phyloP scores from a whole-genome alignment of 2,888 invertebrate genomes.

The Lomographa bimaculata region DNA sequence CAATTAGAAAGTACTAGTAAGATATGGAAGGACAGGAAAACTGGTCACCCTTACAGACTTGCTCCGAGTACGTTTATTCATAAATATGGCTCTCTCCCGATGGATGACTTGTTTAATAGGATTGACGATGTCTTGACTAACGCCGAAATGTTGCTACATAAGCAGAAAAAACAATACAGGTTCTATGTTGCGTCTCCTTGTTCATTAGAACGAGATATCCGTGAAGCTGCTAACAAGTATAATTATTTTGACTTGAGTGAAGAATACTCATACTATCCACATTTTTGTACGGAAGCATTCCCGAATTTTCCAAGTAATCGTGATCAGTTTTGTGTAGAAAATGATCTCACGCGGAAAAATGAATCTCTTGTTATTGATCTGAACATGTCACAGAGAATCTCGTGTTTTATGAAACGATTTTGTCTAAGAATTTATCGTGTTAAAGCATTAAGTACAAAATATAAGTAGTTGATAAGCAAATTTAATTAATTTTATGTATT shows the following conservation, averaged over 20 bases:
- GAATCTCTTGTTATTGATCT: constrained; percentile 66
- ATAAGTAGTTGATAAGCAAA: constrained; percentile 15
- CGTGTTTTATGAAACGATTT: constrained; percentile 71
- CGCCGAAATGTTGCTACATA: constrained; percentile 80
- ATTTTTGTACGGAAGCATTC: constrained; percentile 89
- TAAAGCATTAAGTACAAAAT: constrained; percentile 35
- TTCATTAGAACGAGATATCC: constrained; percentile 85
- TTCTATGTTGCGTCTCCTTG: constrained; percentile 88
- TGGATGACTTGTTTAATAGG: constrained; percentile 80
- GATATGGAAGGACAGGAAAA: constrained; percentile 80
- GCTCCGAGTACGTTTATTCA: constrained; percentile 87
- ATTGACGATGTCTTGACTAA: constrained; percentile 82
- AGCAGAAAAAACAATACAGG: constrained; percentile 84
- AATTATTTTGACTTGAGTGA: constrained; percentile 74
- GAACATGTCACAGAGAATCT: constrained; percentile 64
- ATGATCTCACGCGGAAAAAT: constrained; percentile 43
- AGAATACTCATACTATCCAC: constrained; percentile 87
- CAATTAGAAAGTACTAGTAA: constrained; percentile 86
- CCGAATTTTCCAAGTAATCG: constrained; percentile 77
- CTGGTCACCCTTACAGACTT: constrained; percentile 85
- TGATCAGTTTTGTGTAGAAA: constrained; percentile 59
- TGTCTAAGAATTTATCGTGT: constrained; percentile 71
- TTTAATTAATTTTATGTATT: background rate
- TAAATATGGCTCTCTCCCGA: constrained; percentile 87
- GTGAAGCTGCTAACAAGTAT: constrained; percentile 62